Percentiles rank a stretch among this genome's conserved stretches.
Conservation (phyloP, 2,888 invertebrate species). For the Gastrophysa polygoni region DNA sequence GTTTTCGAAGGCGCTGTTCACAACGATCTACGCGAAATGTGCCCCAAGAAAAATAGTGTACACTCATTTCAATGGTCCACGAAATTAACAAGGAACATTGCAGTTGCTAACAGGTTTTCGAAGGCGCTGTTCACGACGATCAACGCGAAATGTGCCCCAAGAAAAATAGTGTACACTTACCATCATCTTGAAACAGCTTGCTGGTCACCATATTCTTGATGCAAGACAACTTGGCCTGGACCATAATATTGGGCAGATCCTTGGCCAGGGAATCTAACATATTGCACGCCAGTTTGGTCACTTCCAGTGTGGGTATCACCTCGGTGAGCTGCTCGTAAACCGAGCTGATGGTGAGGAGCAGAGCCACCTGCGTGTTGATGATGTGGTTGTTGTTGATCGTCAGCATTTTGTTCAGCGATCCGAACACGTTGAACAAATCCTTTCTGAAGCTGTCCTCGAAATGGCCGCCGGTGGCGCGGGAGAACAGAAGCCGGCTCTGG, state of each 20-base stretch:
- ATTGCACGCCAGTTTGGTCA: conserved; percentile 79
- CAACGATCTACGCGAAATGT: too few relatives aligned
- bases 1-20: too few relatives aligned
- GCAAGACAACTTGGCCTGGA: conserved; percentile 81
- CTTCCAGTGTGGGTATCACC: conserved; percentile 76
- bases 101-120: too few relatives aligned
- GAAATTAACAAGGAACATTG: too few relatives aligned
- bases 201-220: conserved; percentile 81
- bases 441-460: conserved; percentile 86
- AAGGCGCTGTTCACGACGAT: too few relatives aligned
- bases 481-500: conserved; percentile 83
- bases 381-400: conserved; percentile 74
- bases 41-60: not conserved
- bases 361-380: conserved; percentile 78
- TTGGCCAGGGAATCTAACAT: conserved; percentile 78
- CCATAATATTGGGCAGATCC: conserved; percentile 69
- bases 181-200: conserved; percentile 74
- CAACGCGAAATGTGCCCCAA: not conserved
- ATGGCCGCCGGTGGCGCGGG: conserved; percentile 85
- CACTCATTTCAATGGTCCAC: too few relatives aligned
- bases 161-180: conserved; percentile 46
- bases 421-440: conserved; percentile 81
- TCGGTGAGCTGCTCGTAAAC: conserved; percentile 82
- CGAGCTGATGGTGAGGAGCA: conserved; percentile 81
- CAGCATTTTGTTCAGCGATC: conserved; percentile 79